Evolutionary conservation across 1,140 invertebrate genomes (phyloP).

Genomic region (Apis mellifera): DNA sequence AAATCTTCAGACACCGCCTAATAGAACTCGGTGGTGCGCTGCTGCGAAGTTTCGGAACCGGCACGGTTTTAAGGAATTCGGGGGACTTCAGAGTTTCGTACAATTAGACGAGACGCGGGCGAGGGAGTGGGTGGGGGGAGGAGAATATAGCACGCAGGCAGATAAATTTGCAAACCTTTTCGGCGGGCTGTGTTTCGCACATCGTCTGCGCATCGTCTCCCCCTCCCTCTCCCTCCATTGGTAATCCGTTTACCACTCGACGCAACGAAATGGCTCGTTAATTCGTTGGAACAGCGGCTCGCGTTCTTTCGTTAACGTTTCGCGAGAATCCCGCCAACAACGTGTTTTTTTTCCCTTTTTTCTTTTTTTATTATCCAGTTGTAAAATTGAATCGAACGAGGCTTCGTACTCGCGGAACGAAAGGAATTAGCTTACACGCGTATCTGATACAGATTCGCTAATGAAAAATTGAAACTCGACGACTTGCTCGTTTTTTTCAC

Average conservation of each 20-base stretch:
- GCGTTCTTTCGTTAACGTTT: background rate
- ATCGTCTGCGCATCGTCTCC: background rate
- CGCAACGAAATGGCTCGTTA: slow-evolving; percentile 36
- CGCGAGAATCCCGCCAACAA: too few relatives aligned
- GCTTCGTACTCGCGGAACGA: too few relatives aligned
- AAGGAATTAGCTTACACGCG: slow-evolving; percentile 11
- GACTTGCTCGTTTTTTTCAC: background rate
- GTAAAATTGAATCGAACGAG: too few relatives aligned
- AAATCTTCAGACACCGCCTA: background rate
- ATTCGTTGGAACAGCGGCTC: background rate
- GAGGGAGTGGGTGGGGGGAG: too few relatives aligned
- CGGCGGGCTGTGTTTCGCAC: background rate
- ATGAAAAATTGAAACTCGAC: background rate
- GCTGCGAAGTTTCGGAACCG: background rate
- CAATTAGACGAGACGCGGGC: slow-evolving; percentile 20
- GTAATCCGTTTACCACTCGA: slow-evolving; percentile 24
- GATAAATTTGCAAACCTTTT: slow-evolving; percentile 34
- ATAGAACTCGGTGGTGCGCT: background rate
- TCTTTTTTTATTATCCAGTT: too few relatives aligned
- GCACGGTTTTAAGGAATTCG: background rate
- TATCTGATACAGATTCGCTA: background rate
- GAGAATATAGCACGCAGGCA: background rate
- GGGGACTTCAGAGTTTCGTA: background rate
- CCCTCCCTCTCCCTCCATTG: too few relatives aligned
- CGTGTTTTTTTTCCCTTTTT: too few relatives aligned